Evolutionary conservation across 2,797 vertebrate genomes (phyloP).

Genomic region (Clamator glandarius): DNA sequence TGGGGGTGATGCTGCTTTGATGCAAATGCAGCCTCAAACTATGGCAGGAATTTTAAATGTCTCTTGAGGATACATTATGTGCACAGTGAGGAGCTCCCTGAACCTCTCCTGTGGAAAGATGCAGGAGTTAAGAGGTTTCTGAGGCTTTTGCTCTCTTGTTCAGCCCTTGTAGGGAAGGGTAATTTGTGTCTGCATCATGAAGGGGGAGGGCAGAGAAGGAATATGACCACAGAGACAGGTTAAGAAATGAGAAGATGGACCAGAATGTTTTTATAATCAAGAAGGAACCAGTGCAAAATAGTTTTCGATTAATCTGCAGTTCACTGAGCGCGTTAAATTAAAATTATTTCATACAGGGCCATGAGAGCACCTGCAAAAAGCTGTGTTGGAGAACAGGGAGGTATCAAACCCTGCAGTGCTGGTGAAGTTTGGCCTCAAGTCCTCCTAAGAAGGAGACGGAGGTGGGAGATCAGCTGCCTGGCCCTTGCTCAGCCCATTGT

Average conservation of each 20-base stretch:
- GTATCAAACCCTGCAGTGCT: not conserved
- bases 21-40: fast-evolving
- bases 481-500: not conserved
- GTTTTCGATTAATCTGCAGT: conserved; percentile 38
- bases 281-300: conserved; percentile 7
- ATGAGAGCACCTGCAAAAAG: not conserved
- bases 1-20: not conserved
- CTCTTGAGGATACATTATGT: not conserved
- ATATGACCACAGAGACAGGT: not conserved
- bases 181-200: not conserved
- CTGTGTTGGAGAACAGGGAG: not conserved
- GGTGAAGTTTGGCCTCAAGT: not conserved
- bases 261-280: conserved; percentile 11
- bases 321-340: conserved; percentile 5
- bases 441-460: fast-evolving
- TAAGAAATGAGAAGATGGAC: not conserved
- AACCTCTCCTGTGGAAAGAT: not conserved
- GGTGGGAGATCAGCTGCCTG: not conserved
- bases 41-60: not conserved
- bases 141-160: not conserved
- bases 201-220: not conserved
- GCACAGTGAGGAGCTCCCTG: not conserved
- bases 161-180: fast-evolving
- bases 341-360: conserved; percentile 12
- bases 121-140: not conserved